Evolutionary conservation across 1,140 invertebrate genomes (phyloP), one percentile per base, ranked within the genome.

Genomic region (Alviniconcha marisindica): DNA sequence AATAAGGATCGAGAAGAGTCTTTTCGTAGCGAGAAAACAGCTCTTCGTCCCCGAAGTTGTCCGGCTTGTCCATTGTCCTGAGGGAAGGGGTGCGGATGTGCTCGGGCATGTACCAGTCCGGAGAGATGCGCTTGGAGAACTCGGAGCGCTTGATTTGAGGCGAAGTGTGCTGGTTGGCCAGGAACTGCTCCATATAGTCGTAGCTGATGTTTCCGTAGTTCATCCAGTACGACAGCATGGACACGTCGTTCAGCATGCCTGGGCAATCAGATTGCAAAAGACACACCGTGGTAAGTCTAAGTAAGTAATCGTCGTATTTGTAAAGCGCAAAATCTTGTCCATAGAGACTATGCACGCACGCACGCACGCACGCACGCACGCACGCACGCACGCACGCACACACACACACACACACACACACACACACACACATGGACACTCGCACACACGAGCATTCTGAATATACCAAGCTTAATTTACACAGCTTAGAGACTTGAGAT

Each of bases 131-230:
- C 1, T 87, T 76, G 0, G 88, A 86, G 69, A 85, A 89, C 77
- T 88, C 85, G 15, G 89, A 89, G 40, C 85, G 69, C 77, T 90
- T 91, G 10, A 90, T 42, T 15, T 78, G 80, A 21, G 86, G 83
- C 31, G 89, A 87, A 1, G 88, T 90, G 69, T 91, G 90, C 44
- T 87, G 71, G 74, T 91, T 91, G 69, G 77, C 83, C 73, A 90
- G 69, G 63, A 91, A 85, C 24, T 87, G 60, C 15, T 87, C 85
- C 42, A 90, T 84, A 36, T 87, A 71, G 31, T 88, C 84, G 54
- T 88, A 87, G 24, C 84, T 86, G 24, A 86, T 88, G 73, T 87
- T 87, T 3, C 87, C 88, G 80, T 88, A 89, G 82, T 86, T 86
- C 44, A 90, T 36, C 86, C 87, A 90, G 74, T 88, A 87, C 0